phyloP scores from a whole-genome alignment of 2,797 vertebrate genomes.

The Scolopax rusticola region DNA sequence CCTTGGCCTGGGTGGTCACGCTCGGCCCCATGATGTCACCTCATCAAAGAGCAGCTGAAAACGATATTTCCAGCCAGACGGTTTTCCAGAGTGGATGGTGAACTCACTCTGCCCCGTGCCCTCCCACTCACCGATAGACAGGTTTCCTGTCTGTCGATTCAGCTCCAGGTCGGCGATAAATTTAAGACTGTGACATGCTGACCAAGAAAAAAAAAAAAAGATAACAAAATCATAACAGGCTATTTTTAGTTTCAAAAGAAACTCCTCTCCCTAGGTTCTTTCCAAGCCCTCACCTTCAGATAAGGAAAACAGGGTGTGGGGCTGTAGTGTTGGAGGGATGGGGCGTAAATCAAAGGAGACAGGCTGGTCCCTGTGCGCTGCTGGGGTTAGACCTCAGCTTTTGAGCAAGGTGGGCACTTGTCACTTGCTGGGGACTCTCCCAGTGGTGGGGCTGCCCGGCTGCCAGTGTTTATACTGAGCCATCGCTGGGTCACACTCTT shows the following conservation, averaged over 20 bases:
- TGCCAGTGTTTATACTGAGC: background rate
- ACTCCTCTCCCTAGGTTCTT: background rate
- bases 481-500: background rate
- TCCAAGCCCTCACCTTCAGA: conserved; percentile 37
- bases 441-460: background rate
- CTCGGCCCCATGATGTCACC: conserved; percentile 59
- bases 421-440: background rate
- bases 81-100: background rate
- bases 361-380: conserved; percentile 20
- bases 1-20: background rate
- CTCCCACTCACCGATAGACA: background rate
- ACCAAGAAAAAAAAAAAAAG: background rate
- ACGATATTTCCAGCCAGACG: conserved; percentile 26
- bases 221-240: background rate
- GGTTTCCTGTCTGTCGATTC: conserved; percentile 5
- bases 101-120: conserved; percentile 21
- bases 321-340: background rate
- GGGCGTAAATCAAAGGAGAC: conserved; percentile 40
- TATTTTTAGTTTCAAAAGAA: conserved; percentile 59
- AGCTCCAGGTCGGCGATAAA: background rate
- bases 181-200: background rate
- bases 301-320: conserved; percentile 66
- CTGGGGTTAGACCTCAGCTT: background rate
- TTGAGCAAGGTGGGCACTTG: conserved; percentile 27
- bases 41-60: conserved; percentile 67